Percentiles rank a stretch among this genome's conserved stretches.
Evolutionary conservation across 2,888 invertebrate species (phyloP).

Genomic region (Asteroscopus sphinx): DNA sequence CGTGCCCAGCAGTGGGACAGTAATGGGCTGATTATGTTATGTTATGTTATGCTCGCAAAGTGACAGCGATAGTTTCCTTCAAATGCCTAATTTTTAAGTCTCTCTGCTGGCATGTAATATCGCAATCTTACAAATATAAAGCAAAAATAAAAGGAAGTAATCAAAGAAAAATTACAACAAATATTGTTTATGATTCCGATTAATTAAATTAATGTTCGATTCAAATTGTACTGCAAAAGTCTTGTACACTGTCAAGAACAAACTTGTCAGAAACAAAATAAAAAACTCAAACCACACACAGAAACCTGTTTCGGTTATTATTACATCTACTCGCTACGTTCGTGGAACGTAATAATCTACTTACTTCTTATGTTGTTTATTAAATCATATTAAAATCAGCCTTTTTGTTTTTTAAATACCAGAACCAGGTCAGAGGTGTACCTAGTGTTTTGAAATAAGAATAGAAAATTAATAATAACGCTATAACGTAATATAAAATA

Average conservation of each 20-base stretch:
- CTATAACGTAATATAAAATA: constrained; percentile 26
- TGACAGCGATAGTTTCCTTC: too few species aligned
- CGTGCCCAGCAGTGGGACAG: too few species aligned
- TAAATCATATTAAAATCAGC: constrained; percentile 28
- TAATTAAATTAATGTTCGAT: constrained; percentile 29
- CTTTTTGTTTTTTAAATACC: constrained; percentile 18
- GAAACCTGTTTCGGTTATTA: constrained; percentile 29
- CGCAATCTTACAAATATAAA: not conserved
- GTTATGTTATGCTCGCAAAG: too few species aligned
- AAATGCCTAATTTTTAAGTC: too few species aligned
- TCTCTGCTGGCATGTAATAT: too few species aligned
- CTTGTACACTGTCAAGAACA: constrained; percentile 28
- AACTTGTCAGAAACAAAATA: constrained; percentile 8
- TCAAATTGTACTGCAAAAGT: constrained; percentile 15
- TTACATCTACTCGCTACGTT: constrained; percentile 22
- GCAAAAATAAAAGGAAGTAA: constrained; percentile 6
- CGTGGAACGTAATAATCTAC: constrained; percentile 25
- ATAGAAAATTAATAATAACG: constrained; percentile 26
- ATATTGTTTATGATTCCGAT: constrained; percentile 16
- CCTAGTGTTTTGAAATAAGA: constrained; percentile 32
- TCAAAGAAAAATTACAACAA: constrained; percentile 6
- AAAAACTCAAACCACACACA: constrained; percentile 9
- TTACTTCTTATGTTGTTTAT: constrained; percentile 34
- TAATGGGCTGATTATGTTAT: too few species aligned
- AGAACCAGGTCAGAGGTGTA: constrained; percentile 28